Evolutionary conservation across 2,797 vertebrate genomes (phyloP).

Genomic region (Sebastes taczanowskii): DNA sequence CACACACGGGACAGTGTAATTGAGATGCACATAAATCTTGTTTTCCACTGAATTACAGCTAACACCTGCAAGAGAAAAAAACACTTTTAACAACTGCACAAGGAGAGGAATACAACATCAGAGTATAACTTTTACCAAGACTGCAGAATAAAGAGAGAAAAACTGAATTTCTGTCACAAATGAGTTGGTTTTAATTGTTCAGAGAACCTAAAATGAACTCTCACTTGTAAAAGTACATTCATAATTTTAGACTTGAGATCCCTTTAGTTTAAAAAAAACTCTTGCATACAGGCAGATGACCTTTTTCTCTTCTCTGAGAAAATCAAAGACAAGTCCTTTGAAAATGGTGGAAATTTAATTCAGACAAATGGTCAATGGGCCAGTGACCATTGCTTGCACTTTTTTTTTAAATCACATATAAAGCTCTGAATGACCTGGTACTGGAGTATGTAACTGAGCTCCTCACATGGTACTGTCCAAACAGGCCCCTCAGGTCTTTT

Average conservation of each 20-base stretch:
- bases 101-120: background rate
- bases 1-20: constrained; percentile 89
- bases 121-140: fast-evolving
- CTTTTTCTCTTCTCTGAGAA: background rate
- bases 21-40: constrained; percentile 94
- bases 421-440: too few relatives aligned
- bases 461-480: too few relatives aligned
- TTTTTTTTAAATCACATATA: too few relatives aligned
- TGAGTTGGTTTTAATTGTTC: background rate
- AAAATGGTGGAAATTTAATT: background rate
- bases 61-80: constrained; percentile 60
- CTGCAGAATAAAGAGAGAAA: background rate
- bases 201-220: background rate
- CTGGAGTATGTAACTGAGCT: too few relatives aligned
- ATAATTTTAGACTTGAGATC: background rate
- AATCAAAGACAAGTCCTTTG: background rate
- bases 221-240: background rate
- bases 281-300: background rate
- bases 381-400: background rate
- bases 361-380: background rate
- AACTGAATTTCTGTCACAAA: background rate
- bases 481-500: too few relatives aligned
- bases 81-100: background rate
- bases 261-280: background rate
- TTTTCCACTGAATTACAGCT: constrained; percentile 88